Evolutionary conservation across 2,113 vertebrate species (phyloP).

Genomic region (Corythornis cristatus): DNA sequence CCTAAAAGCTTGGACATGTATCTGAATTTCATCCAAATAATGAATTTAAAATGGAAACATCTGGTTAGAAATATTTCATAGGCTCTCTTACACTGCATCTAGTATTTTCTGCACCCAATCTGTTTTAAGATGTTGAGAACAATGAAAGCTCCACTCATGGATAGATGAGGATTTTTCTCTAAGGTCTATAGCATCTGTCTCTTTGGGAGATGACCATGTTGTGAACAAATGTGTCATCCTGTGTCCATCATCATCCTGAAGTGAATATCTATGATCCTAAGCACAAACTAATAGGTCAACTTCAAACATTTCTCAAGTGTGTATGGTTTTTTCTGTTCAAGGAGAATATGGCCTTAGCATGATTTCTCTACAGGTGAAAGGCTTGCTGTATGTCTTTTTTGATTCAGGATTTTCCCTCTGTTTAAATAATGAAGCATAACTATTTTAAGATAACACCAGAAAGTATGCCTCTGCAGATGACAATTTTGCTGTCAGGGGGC

Average conservation of each 20-base stretch:
- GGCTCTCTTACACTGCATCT: background rate
- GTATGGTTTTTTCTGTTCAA: background rate
- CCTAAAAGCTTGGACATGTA: background rate
- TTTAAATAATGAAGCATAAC: background rate
- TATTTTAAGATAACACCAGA: background rate
- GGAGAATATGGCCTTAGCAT: background rate
- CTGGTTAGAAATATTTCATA: background rate
- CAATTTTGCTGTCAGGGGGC: background rate
- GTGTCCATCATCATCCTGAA: background rate
- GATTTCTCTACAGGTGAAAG: background rate
- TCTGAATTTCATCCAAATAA: background rate
- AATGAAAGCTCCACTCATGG: background rate
- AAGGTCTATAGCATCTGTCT: background rate
- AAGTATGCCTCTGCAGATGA: background rate
- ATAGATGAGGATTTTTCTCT: background rate
- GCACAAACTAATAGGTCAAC: background rate
- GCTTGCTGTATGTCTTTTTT: background rate
- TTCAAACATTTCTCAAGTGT: background rate
- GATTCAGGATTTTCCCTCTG: background rate
- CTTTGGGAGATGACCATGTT: background rate
- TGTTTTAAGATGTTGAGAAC: background rate
- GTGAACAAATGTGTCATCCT: background rate
- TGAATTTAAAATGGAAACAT: background rate
- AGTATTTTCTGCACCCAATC: background rate
- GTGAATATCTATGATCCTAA: background rate